Conservation (phyloP, 2,888 invertebrate species). For the Cephus spinipes region DNA sequence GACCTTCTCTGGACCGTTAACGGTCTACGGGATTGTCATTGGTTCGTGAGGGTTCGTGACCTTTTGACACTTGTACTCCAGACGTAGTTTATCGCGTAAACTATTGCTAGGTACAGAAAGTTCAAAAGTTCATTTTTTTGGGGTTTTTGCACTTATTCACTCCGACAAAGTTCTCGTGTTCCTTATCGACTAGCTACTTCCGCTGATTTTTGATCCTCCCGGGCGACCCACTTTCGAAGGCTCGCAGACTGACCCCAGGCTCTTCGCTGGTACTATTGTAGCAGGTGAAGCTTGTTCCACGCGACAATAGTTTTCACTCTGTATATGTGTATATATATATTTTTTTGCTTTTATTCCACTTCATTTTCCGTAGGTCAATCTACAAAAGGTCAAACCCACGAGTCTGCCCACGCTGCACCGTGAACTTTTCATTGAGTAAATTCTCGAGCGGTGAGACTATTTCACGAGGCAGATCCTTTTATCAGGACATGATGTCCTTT, state of each 20-base stretch:
- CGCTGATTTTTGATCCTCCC: neutral
- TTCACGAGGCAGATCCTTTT: conserved; percentile 30
- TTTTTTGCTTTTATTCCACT: conserved; percentile 30
- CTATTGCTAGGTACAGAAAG: neutral
- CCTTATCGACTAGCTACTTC: neutral
- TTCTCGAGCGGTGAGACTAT: neutral
- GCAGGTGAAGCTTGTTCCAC: neutral
- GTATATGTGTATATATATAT: neutral
- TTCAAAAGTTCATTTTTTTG: neutral
- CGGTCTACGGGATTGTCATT: neutral
- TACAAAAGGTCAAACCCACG: conserved; percentile 3
- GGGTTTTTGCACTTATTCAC: neutral
- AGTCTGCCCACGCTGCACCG: neutral
- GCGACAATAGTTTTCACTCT: neutral
- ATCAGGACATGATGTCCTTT: conserved; percentile 46
- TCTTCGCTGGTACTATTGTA: neutral
- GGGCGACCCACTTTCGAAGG: neutral
- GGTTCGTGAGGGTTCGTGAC: neutral
- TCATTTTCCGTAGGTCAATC: neutral
- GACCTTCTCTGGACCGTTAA: neutral
- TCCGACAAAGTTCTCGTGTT: neutral
- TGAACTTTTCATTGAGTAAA: neutral
- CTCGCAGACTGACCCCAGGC: neutral
- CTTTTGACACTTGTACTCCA: neutral
- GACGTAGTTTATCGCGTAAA: neutral